phyloP scores from a whole-genome alignment of 2,888 invertebrate genomes.

The Drosophila planitibia region DNA sequence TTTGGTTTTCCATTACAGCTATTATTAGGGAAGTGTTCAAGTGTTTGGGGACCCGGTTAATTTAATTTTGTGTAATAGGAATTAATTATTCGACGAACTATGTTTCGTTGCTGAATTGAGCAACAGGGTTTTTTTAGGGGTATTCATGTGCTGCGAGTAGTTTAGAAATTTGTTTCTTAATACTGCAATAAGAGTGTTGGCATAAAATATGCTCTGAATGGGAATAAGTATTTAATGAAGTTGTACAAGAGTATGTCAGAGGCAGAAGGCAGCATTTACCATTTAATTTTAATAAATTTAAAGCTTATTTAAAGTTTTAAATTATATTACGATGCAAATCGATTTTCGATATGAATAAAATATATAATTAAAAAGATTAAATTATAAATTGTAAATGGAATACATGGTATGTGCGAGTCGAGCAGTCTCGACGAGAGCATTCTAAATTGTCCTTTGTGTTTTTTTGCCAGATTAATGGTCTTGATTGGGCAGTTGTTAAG shows the following conservation, averaged over 20 bases:
- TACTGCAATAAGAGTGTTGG: background rate
- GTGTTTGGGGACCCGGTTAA: background rate
- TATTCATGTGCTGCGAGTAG: background rate
- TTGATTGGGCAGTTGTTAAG: background rate
- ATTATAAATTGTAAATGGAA: background rate
- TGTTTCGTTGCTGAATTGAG: background rate
- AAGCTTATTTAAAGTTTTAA: background rate
- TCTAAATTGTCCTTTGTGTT: background rate
- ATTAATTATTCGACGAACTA: constrained; percentile 45
- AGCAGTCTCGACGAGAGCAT: background rate
- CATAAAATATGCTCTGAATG: too few relatives aligned
- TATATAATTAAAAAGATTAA: background rate
- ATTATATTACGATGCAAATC: background rate
- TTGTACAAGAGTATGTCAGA: background rate
- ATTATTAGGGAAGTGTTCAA: background rate
- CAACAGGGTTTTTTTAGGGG: background rate
- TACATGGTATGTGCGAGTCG: background rate
- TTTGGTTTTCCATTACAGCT: constrained; percentile 4
- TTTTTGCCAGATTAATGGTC: background rate
- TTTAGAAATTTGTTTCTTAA: constrained; percentile 1
- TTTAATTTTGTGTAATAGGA: constrained; percentile 26
- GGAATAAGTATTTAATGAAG: background rate
- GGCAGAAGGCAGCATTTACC: background rate
- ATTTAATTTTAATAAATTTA: background rate
- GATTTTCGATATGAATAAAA: background rate